phyloP scores from a whole-genome alignment of 2,888 invertebrate genomes.

The Choreutis nemorana region DNA sequence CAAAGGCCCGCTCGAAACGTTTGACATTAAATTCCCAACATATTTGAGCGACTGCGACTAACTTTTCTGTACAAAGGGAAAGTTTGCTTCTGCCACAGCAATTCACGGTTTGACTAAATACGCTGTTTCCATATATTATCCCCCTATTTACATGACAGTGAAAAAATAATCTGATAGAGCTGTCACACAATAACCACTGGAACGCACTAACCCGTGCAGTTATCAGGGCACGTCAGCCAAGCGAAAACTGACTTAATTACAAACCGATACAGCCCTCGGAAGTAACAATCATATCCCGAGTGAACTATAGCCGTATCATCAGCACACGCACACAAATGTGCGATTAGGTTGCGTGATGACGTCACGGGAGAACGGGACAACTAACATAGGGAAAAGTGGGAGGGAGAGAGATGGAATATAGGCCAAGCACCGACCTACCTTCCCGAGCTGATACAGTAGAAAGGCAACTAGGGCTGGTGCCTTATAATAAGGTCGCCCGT shows the following conservation, averaged over 20 bases:
- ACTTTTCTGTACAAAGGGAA: too few species aligned
- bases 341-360: constrained; percentile 47
- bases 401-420: constrained; percentile 46
- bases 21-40: too few species aligned
- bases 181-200: constrained; percentile 26
- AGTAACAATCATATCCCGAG: constrained; percentile 18
- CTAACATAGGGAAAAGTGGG: constrained; percentile 13
- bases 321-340: constrained; percentile 25
- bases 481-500: constrained; percentile 36
- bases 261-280: constrained; percentile 1
- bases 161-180: constrained; percentile 16
- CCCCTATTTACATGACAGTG: not conserved
- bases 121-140: too few species aligned
- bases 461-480: constrained; percentile 34
- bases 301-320: constrained; percentile 24
- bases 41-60: too few species aligned
- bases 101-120: too few species aligned
- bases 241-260: too few species aligned
- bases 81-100: too few species aligned
- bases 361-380: constrained; percentile 42
- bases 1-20: too few species aligned
- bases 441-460: constrained; percentile 35
- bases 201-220: constrained; percentile 16
- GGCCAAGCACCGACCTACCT: constrained; percentile 63
- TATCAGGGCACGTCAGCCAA: too few species aligned